Percentiles rank a stretch among this genome's conserved stretches.
phyloP scores from a whole-genome alignment of 2,113 vertebrate species.

The Muscicapa adusta region DNA sequence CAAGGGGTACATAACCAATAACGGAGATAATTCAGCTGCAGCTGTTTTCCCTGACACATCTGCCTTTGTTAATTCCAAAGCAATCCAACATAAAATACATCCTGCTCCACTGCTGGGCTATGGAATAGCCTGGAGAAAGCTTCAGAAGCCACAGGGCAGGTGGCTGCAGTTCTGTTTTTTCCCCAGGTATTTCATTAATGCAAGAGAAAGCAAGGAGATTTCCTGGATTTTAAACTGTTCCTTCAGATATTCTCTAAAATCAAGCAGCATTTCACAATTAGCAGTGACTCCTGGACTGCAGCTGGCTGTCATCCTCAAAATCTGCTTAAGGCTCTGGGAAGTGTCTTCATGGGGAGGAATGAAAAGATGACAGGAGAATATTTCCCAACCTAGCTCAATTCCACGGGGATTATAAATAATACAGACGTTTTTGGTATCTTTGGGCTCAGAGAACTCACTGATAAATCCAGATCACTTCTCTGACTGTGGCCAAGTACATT shows the following conservation, averaged over 20 bases:
- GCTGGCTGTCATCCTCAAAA: background rate
- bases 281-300: background rate
- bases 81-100: background rate
- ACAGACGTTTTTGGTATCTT: background rate
- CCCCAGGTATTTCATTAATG: background rate
- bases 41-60: background rate
- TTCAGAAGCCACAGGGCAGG: background rate
- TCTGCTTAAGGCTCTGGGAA: background rate
- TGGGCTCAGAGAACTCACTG: background rate
- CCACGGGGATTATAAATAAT: background rate
- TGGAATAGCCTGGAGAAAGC: background rate
- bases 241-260: background rate
- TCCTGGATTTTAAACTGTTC: background rate
- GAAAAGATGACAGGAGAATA: background rate
- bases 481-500: background rate
- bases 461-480: background rate
- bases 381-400: background rate
- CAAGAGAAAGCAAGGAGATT: background rate
- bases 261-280: background rate
- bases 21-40: background rate
- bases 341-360: background rate
- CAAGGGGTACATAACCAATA: rapidly evolving
- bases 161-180: background rate
- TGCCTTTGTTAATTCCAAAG: background rate
- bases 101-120: background rate